A percentile compares a stretch with the other conserved stretches of the same genome.
phyloP scores from a whole-genome alignment of 2,797 vertebrate species.

The Hypotaenidia philippensis region DNA sequence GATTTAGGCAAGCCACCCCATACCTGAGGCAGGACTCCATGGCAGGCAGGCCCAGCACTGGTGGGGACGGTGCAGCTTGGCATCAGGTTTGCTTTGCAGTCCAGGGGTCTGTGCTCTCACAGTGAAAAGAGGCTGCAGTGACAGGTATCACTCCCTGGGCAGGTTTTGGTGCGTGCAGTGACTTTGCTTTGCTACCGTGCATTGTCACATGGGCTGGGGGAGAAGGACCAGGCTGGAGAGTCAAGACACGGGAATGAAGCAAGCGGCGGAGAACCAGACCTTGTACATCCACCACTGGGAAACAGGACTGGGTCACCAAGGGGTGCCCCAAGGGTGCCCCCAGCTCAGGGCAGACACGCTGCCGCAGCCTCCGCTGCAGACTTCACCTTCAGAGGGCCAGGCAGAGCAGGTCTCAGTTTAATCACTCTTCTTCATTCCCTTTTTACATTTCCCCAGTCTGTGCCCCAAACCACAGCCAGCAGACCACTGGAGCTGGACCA shows the following conservation, averaged over 20 bases:
- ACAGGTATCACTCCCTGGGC: rapidly evolving
- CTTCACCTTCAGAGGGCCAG: rapidly evolving
- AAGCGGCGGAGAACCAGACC: not conserved
- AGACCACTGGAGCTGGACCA: rapidly evolving
- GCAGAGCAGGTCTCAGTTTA: not conserved
- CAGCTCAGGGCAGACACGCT: not conserved
- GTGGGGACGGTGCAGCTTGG: not conserved
- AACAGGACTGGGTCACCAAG: not conserved
- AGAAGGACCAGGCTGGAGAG: not conserved
- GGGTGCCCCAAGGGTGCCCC: not conserved
- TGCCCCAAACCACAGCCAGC: not conserved
- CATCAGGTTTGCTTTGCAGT: not conserved
- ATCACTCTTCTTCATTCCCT: rapidly evolving
- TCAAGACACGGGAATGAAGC: not conserved
- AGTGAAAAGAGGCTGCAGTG: not conserved
- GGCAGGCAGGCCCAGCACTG: not conserved
- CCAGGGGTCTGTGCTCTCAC: not conserved
- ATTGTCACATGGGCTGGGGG: rapidly evolving
- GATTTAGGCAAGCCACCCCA: not conserved
- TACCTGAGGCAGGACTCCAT: rapidly evolving
- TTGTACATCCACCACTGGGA: no score
- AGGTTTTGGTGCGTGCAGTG: not conserved
- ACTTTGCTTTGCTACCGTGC: not conserved
- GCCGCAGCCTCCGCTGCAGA: not conserved
- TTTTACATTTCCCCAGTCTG: rapidly evolving